Base-by-base conservation (phyloP, 2,888 invertebrate genomes). In the Sminthurinus aureus region DNA sequence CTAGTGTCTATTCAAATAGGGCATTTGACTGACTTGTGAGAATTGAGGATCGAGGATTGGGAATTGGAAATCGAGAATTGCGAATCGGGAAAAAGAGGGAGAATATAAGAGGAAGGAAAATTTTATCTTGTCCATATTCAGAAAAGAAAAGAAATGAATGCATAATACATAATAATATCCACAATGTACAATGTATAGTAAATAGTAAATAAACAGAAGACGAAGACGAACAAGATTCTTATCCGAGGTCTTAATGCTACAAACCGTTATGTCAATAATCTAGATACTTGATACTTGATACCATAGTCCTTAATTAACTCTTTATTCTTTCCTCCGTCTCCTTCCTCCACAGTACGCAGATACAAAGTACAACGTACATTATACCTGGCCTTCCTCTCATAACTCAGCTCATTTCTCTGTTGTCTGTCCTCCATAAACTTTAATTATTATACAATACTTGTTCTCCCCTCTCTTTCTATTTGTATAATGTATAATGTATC, bases 261-360 rank as follows among this genome's bases (percentile, higher is more conserved):
- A 58, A 15, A 52, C 81, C 74, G 74, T 81, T 81, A 81, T n/a
- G 66, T 81, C 81, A 81, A 81, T 74, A 81, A 66, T 75, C 75
- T 74, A 52, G 51, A 71, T 52, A 79, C 24, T 74, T 64, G 66
- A 79, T 79, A 69, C 66, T 58, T 64, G 51, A 22, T 77, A 58
- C 22, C 20, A 64, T 69, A 69, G 67, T 78, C 38, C 38, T 38
- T 38, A 38, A 38, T 38, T 38, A 38, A 38, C 38, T 38, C 38
- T 38, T 38, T 38, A 38, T 38, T 38, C 38, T 38, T 38, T 38
- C 38, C 38, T 38, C 38, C 38, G 38, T 38, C 38, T 38, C 38
- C 38, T 38, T 38, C 11, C 15, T 38, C 38, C 38, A n/a, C n/a
- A n/a, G 8, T 18, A 18, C 2, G 2, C 64, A 64, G 64, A 13